phyloP scores from a whole-genome alignment of 1,140 invertebrate genomes.

The Berghia stephanieae region DNA sequence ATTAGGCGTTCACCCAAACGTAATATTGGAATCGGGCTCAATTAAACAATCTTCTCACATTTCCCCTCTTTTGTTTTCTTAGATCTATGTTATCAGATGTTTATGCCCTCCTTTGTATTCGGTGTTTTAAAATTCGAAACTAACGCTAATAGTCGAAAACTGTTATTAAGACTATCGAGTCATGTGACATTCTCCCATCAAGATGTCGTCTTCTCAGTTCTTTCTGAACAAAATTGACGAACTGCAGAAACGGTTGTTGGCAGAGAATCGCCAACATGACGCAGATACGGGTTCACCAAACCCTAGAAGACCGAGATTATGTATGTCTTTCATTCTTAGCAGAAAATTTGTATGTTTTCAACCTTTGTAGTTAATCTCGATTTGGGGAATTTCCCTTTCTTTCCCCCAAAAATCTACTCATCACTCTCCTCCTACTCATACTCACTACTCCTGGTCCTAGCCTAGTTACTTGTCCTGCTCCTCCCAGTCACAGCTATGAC shows the following conservation, averaged over 20 bases:
- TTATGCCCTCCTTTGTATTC: no score
- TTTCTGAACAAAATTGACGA: slow-evolving; percentile 72
- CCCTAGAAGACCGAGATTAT: slow-evolving; percentile 48
- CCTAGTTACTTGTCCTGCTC: no score
- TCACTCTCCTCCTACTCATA: background rate
- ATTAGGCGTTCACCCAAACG: no score
- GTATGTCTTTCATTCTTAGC: slow-evolving; percentile 31
- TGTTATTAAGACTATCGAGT: no score
- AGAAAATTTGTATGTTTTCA: background rate
- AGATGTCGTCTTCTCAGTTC: slow-evolving; percentile 56
- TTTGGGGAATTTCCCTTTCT: background rate
- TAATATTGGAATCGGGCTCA: no score
- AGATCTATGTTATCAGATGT: no score
- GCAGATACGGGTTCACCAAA: slow-evolving; percentile 63
- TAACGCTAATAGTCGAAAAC: no score
- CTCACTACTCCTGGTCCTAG: no score
- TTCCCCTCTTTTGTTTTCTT: no score
- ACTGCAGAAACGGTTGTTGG: slow-evolving; percentile 73
- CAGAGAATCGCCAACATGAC: slow-evolving; percentile 74
- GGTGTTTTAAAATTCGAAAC: no score
- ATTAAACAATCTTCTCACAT: no score
- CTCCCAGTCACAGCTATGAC: no score
- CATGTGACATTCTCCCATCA: slow-evolving; percentile 55
- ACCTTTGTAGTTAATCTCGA: background rate
- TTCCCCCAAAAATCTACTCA: background rate